These are phyloP conservation scores for Vidua chalybeata DNA, from an alignment of 2,113 vertebrate genomes.

Conservation along the genomic window DNA sequence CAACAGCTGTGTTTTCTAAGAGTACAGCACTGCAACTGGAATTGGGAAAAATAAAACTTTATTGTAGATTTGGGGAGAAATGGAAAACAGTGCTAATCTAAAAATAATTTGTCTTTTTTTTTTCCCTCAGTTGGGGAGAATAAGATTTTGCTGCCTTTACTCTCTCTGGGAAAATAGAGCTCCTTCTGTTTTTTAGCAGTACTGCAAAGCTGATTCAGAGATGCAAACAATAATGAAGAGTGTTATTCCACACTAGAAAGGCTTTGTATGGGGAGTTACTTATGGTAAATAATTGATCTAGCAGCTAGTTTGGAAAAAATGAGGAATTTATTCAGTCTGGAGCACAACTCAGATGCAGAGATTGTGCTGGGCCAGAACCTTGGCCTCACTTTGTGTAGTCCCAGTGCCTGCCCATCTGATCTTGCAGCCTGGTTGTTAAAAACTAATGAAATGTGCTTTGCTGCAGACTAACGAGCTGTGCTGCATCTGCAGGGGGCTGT, in stretches of 20 bases:
- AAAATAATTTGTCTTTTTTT: background rate
- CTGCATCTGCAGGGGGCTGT: background rate
- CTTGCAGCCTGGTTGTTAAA: background rate
- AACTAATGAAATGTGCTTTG: background rate
- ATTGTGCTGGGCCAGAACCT: background rate
- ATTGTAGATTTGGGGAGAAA: conserved; percentile 1
- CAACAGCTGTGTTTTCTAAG: conserved; percentile 8
- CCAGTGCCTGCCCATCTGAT: background rate
- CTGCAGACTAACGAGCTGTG: background rate
- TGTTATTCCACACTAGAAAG: background rate
- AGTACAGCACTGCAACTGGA: background rate
- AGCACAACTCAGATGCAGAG: background rate
- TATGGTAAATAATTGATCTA: background rate
- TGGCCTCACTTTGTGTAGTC: fast-evolving
- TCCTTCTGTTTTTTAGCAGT: background rate
- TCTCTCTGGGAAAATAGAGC: background rate
- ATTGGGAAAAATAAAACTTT: conserved; percentile 47
- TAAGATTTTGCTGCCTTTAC: conserved; percentile 12
- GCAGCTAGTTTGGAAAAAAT: background rate
- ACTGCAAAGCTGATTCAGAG: background rate
- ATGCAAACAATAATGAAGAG: background rate
- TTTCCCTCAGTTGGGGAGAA: background rate
- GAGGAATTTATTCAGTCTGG: background rate
- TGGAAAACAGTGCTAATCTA: conserved; percentile 21
- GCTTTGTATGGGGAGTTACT: background rate